phyloP scores from a whole-genome alignment of 2,888 invertebrate species.

The Conops quadrifasciatus region DNA sequence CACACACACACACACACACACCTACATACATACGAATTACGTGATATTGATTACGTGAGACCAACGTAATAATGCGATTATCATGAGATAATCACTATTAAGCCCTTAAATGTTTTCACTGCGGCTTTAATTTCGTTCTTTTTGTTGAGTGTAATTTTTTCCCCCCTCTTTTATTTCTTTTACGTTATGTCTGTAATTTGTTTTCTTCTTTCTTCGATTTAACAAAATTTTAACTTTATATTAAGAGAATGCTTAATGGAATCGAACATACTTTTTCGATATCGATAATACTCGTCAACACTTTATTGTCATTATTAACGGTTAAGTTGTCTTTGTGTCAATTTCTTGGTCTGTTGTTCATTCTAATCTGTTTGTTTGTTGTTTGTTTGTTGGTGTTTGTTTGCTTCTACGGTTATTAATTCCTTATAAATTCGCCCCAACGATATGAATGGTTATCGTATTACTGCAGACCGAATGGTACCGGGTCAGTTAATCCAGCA shows the following conservation, averaged over 20 bases:
- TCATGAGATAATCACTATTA: slow-evolving; percentile 29
- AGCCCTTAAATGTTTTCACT: slow-evolving; percentile 30
- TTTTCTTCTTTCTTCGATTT: neutral
- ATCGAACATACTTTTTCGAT: neutral
- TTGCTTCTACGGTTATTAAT: slow-evolving; percentile 23
- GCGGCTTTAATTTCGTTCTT: neutral
- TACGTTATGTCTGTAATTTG: neutral
- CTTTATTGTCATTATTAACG: neutral
- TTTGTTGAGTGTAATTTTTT: too few species aligned
- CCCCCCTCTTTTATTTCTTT: neutral
- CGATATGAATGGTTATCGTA: slow-evolving; percentile 17
- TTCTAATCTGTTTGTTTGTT: neutral
- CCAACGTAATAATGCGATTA: slow-evolving; percentile 23
- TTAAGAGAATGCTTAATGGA: neutral
- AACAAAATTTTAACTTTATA: neutral
- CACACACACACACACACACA: too few species aligned
- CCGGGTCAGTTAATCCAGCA: neutral
- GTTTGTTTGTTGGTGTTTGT: slow-evolving; percentile 12
- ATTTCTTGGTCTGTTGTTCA: too few species aligned
- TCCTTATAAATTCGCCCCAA: slow-evolving; percentile 28
- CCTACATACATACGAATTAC: too few species aligned
- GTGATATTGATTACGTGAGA: too few species aligned
- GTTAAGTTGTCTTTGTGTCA: too few species aligned
- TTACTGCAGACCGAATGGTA: slow-evolving; percentile 9
- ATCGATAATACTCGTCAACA: slow-evolving; percentile 1